phyloP scores from a whole-genome alignment of 2,113 vertebrate species.

The Albula goreensis region DNA sequence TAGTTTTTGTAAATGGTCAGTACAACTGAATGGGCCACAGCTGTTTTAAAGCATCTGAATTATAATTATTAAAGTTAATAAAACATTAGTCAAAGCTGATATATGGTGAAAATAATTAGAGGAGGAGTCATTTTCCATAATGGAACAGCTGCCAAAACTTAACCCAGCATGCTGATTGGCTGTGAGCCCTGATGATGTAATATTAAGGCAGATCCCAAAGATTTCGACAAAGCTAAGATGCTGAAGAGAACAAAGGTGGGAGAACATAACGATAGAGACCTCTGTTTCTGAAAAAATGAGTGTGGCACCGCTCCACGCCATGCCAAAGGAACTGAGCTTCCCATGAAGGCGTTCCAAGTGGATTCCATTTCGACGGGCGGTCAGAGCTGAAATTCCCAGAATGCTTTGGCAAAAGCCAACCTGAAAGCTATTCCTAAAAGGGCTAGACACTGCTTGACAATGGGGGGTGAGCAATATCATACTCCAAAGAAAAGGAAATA shows the following conservation, averaged over 20 bases:
- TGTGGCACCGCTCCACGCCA: not conserved
- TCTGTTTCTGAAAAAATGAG: not conserved
- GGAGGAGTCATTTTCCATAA: not conserved
- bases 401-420: not conserved
- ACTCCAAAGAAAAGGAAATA: no score
- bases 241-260: not conserved
- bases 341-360: not conserved
- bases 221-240: not conserved
- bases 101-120: not conserved
- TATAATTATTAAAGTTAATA: not conserved
- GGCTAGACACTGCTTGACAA: not conserved
- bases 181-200: not conserved
- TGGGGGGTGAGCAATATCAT: not conserved
- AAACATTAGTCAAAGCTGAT: not conserved
- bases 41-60: not conserved
- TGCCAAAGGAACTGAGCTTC: not conserved
- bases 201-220: not conserved
- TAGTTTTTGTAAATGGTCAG: no score
- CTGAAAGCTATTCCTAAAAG: not conserved
- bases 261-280: not conserved
- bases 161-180: not conserved
- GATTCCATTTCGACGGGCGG: not conserved
- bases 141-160: not conserved
- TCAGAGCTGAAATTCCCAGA: not conserved
- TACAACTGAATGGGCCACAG: no score